Evolutionary conservation across 35 echinoderm and acorn worm genomes (phyloP), one percentile per base, ranked within the genome.

Genomic region (Lytechinus pictus): DNA sequence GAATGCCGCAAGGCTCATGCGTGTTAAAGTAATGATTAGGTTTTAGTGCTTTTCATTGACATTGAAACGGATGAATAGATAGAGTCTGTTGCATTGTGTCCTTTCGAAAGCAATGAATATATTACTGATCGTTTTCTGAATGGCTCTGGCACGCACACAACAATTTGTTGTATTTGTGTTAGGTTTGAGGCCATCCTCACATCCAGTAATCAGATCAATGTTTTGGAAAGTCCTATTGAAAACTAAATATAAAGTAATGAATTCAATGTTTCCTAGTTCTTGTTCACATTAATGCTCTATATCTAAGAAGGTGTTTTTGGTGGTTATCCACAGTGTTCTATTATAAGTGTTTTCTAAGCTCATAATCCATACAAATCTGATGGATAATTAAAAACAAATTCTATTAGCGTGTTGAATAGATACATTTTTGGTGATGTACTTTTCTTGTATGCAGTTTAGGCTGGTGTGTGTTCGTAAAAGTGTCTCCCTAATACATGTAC

Each of bases 1-100:
- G 66, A 44, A 79, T 79, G n/a, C 19, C 19, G 21, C n/a, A 6
- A 79, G 33, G 66, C 66, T 6, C 66, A 79, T 44, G 66, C n/a
- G 66, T 79, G 66, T 79, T 79, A 79, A 24, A 79, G 66, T 79
- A 79, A 79, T 79, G 66, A 79, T 79, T 79, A 79, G 66, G 19
- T 7, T 79, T 19, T 79, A 79, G 21, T 79, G 66, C 66, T 79
- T 24, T 79, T 79, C 66, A 79, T 19, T 79, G 66, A 79, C 66
- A 79, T 79, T 79, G 66, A 79, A 79, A 79, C 14, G 61, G 66
- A 16, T 79, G 66, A 79, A 79, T 79, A 16, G 66, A 79, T 79
- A 16, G 66, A 79, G 21, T 24, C 66, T 79, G 66, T 19, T 79
- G 66, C 66, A 79, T 79, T 79, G 66, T 79, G 16, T 24, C 66